A percentile compares a stretch with the other conserved stretches of the same genome.
Evolutionary conservation across 2,797 vertebrate species (phyloP).

Genomic region (Rhinoraja longicauda): DNA sequence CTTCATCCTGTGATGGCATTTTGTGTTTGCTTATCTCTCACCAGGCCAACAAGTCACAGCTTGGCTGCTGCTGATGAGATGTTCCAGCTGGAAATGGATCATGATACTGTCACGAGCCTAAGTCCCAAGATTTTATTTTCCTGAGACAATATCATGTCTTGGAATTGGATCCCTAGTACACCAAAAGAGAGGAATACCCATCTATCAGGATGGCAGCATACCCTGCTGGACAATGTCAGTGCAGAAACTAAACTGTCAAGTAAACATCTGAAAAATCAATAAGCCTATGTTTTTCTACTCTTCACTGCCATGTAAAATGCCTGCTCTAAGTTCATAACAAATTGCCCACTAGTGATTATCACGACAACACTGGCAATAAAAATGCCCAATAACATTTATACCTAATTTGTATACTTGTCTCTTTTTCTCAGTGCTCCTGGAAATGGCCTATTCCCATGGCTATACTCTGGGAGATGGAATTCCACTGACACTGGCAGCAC

Average conservation of each 20-base stretch:
- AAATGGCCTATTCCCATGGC: neutral
- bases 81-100: neutral
- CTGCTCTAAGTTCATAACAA: neutral
- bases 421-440: neutral
- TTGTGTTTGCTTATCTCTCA: neutral
- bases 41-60: neutral
- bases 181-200: too few relatives aligned
- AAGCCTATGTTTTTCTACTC: too few relatives aligned
- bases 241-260: too few relatives aligned
- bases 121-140: too few relatives aligned
- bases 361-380: neutral
- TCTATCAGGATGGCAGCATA: too few relatives aligned
- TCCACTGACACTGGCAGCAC: neutral
- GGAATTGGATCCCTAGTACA: too few relatives aligned
- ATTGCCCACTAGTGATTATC: neutral
- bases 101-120: too few relatives aligned
- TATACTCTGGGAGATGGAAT: neutral
- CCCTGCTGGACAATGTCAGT: too few relatives aligned
- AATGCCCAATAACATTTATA: neutral
- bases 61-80: neutral
- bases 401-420: neutral
- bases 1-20: neutral
- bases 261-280: too few relatives aligned
- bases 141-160: too few relatives aligned
- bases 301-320: neutral